Evolutionary conservation across 2,113 vertebrate genomes (phyloP), one percentile per base, ranked within the genome.

Genomic region (Phoenicopterus ruber): DNA sequence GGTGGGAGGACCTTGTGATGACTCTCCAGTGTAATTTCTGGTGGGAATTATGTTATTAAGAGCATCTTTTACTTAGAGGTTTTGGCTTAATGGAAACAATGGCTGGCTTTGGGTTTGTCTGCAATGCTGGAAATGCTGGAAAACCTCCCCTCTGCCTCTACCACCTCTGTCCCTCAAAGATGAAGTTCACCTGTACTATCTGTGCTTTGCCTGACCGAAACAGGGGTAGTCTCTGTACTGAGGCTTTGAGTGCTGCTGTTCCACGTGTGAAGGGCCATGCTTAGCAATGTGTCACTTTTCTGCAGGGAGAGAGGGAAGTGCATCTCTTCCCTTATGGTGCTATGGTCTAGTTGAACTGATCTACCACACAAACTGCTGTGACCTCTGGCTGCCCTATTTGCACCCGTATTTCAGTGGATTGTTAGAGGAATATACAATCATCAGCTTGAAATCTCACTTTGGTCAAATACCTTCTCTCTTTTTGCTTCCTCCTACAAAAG

Each of bases 1-100:
- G 3, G 32, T 86, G 49, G 47, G 63, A 76, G 18, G 49, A 54
- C 31, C 22, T 72, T 21, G 17, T 58, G 17, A 62, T 90, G 65
- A 24, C 34, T 77, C 25, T 49, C 28, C n/a, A 42, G 49, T 69
- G 49, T 72, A 38, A 40, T 67, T 76, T 61, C 34, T 94, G 36
- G 42, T 62, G 89, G 62, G 57, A 91, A 46, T 61, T 81, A 7
- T 24, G 31, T 78, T 94, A 90, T 78, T 94, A 90, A 95, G 65
- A 88, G 28, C 7, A 4, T 40, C 7, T 96, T 94, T 85, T 70
- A 52, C 70, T 79, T 61, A 36, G 57, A 77, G n/a, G 17, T 73
- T 95, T 94, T 92, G 28, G 57, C n/a, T 92, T 92, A 24, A 42
- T 86, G 59, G 71, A 95, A 90, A 59, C 20, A 88, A n/a, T 28